Evolutionary conservation across 2,113 vertebrate species (phyloP).

Genomic region (Aptenodytes patagonicus): DNA sequence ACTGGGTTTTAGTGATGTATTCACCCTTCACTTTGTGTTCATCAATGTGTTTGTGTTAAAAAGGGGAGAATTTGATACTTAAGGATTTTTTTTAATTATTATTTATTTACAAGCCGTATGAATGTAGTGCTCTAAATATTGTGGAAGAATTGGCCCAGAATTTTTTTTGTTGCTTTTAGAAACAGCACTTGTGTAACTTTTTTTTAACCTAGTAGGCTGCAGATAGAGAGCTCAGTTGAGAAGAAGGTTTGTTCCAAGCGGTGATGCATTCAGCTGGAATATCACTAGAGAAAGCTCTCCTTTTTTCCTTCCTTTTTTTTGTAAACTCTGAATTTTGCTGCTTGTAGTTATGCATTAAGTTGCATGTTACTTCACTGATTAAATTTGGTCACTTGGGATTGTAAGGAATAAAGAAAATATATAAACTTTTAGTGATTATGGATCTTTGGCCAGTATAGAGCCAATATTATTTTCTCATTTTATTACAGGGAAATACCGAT

Average conservation of each 20-base stretch:
- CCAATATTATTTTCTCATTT: constrained; percentile 37
- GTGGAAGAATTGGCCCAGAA: not conserved
- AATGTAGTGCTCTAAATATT: not conserved
- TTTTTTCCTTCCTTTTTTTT: not conserved
- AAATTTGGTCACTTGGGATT: not conserved
- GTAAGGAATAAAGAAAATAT: not conserved
- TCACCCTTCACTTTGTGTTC: not conserved
- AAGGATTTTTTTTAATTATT: too few species aligned
- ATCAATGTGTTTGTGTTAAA: not conserved
- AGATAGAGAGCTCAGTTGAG: not conserved
- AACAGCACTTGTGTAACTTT: not conserved
- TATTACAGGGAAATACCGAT: constrained; percentile 78
- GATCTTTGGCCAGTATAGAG: not conserved
- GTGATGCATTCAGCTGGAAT: not conserved
- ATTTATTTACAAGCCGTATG: not conserved
- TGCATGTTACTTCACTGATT: not conserved
- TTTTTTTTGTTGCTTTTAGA: not conserved
- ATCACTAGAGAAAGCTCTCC: not conserved
- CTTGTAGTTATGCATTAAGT: not conserved
- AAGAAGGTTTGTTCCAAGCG: not conserved
- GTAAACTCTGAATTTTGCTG: not conserved
- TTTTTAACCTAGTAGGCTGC: not conserved
- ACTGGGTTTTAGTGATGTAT: not conserved
- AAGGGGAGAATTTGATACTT: not conserved
- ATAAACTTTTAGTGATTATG: not conserved